phyloP scores from a whole-genome alignment of 2,888 invertebrate species.

The Erebia epiphron region DNA sequence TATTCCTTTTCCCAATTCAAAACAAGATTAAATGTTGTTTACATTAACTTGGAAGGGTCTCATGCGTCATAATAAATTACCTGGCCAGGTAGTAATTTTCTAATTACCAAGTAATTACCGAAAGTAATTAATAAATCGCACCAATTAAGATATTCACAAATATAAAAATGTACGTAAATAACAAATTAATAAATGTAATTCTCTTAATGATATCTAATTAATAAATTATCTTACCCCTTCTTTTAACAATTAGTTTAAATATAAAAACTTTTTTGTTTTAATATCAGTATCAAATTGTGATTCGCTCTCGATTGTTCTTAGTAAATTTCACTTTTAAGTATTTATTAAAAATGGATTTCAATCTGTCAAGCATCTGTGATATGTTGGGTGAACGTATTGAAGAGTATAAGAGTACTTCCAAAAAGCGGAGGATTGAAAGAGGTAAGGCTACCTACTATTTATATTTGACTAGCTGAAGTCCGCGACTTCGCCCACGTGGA shows the following conservation, averaged over 20 bases:
- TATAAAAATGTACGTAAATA: neutral
- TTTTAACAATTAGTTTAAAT: conserved; percentile 1
- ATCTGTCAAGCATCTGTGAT: conserved; percentile 28
- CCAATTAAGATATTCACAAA: neutral
- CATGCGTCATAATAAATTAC: conserved; percentile 1
- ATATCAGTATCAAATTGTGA: conserved; percentile 11
- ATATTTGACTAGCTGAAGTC: neutral
- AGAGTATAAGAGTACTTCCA: conserved; percentile 24
- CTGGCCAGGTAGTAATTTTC: neutral
- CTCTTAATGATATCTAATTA: conserved; percentile 22
- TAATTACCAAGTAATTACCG: neutral
- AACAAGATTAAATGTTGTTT: neutral
- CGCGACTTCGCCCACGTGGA: no score
- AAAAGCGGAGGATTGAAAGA: conserved; percentile 23
- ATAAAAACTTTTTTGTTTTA: neutral
- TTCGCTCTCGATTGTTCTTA: neutral
- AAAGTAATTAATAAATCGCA: neutral
- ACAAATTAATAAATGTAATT: conserved; percentile 5
- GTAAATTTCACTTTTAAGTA: neutral
- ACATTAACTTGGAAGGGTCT: neutral
- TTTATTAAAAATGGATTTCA: conserved; percentile 22
- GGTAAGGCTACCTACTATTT: conserved; percentile 8
- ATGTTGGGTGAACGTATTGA: conserved; percentile 29
- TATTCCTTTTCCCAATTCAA: no score
- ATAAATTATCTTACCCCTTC: conserved; percentile 22